A percentile compares a stretch with the other conserved stretches of the same genome.
Conservation (phyloP, 1,140 invertebrate genomes). For the Thaumatotibia leucotreta region DNA sequence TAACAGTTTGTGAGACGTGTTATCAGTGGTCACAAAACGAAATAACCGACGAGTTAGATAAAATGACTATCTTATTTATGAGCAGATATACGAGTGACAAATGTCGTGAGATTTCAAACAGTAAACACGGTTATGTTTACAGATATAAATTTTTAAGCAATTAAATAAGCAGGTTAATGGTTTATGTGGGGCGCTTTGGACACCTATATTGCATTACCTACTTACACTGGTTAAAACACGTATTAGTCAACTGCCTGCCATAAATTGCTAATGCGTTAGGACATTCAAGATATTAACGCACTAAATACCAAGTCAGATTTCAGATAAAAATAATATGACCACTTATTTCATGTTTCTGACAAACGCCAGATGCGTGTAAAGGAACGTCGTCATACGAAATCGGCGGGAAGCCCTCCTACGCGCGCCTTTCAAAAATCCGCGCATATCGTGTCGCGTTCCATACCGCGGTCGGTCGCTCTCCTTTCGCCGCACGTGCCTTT, state of each 20-base stretch:
- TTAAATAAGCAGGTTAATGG: neutral
- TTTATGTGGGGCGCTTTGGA: neutral
- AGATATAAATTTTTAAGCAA: neutral
- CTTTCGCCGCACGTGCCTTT: conserved; percentile 51
- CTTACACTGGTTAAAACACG: no score
- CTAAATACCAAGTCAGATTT: neutral
- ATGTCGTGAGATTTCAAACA: no score
- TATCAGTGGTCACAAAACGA: neutral
- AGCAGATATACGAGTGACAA: no score
- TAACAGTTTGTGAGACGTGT: conserved; percentile 15
- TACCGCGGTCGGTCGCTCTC: conserved; percentile 52
- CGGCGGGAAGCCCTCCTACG: conserved; percentile 70
- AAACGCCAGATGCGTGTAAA: conserved; percentile 33
- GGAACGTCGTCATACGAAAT: conserved; percentile 50
- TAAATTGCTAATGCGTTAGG: neutral
- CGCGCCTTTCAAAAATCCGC: conserved; percentile 70
- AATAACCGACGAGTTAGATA: neutral
- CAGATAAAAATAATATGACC: neutral
- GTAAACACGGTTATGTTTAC: no score
- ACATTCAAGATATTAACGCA: neutral
- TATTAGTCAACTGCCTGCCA: no score
- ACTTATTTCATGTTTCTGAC: neutral
- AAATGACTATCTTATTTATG: neutral
- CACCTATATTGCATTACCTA: no score
- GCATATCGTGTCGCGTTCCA: conserved; percentile 51